Evolutionary conservation across 2,797 vertebrate genomes (phyloP).

Genomic region (Petrocephalus sullivani): DNA sequence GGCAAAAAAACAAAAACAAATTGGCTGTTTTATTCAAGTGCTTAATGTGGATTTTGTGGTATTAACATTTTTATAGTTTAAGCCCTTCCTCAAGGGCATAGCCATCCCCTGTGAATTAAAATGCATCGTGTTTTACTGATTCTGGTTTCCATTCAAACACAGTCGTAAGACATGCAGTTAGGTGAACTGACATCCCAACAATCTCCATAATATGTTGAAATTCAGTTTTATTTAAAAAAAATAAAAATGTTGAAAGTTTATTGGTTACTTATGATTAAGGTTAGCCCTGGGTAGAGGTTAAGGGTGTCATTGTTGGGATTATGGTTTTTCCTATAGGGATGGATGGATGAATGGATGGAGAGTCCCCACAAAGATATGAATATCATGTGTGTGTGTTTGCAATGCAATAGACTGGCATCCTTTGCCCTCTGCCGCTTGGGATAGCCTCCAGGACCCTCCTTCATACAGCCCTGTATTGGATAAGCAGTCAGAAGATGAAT

Average conservation of each 20-base stretch:
- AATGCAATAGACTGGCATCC: background rate
- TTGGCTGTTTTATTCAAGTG: background rate
- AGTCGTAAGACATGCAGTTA: background rate
- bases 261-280: background rate
- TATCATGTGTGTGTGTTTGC: background rate
- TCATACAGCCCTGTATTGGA: background rate
- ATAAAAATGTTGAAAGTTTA: too few relatives aligned
- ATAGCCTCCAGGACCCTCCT: background rate
- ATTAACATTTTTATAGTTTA: conserved; percentile 14
- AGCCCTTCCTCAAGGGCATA: background rate
- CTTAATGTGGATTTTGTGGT: background rate
- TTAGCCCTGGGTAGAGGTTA: background rate
- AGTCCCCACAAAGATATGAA: background rate
- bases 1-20: background rate
- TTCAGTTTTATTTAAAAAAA: too few relatives aligned
- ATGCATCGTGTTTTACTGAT: background rate
- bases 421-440: background rate
- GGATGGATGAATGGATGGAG: background rate
- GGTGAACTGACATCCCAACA: background rate
- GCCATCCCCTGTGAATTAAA: background rate
- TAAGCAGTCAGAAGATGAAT: background rate
- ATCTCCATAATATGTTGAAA: background rate
- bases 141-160: background rate
- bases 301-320: background rate
- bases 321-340: background rate